Percentiles rank a stretch among this genome's conserved stretches.
Conservation (phyloP, 2,888 invertebrate species). For the Cataglyphis altisquamis region DNA sequence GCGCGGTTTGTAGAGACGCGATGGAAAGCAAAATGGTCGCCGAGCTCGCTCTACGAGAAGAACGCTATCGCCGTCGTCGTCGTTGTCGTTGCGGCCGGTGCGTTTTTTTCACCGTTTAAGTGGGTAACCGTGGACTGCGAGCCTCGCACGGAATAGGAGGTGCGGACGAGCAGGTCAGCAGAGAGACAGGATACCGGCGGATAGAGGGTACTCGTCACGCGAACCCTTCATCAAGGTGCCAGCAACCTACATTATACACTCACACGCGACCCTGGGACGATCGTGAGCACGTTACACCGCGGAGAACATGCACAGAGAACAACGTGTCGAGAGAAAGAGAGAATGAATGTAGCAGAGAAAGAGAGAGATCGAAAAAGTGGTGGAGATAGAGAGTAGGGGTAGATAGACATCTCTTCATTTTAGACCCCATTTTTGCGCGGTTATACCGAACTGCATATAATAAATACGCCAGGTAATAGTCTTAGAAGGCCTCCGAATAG, state of each 20-base stretch:
- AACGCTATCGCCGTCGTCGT: conserved; percentile 20
- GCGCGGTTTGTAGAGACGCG: conserved; percentile 5
- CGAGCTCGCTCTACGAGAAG: not conserved
- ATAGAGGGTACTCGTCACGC: conserved; percentile 84
- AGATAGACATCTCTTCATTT: conserved; percentile 59
- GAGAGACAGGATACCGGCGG: conserved; percentile 82
- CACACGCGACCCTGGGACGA: conserved; percentile 78
- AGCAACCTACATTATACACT: conserved; percentile 82
- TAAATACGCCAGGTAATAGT: conserved; percentile 53
- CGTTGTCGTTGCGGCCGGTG: conserved; percentile 31
- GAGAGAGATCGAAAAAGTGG: not conserved
- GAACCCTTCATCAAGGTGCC: conserved; percentile 85
- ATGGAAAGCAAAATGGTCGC: conserved; percentile 19
- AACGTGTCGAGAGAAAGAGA: conserved; percentile 64
- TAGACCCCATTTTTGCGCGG: conserved; percentile 53
- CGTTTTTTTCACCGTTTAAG: conserved; percentile 72
- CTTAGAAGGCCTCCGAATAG: conserved; percentile 46
- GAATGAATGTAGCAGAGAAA: conserved; percentile 37
- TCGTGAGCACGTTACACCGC: conserved; percentile 73
- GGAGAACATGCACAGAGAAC: conserved; percentile 66
- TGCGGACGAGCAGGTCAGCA: conserved; percentile 82
- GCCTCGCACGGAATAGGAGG: conserved; percentile 82
- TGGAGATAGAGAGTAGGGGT: conserved; percentile 14
- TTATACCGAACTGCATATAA: conserved; percentile 52
- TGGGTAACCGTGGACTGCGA: conserved; percentile 65